Conservation (phyloP, 1,140 invertebrate genomes). For the Megalonaias nervosa region DNA sequence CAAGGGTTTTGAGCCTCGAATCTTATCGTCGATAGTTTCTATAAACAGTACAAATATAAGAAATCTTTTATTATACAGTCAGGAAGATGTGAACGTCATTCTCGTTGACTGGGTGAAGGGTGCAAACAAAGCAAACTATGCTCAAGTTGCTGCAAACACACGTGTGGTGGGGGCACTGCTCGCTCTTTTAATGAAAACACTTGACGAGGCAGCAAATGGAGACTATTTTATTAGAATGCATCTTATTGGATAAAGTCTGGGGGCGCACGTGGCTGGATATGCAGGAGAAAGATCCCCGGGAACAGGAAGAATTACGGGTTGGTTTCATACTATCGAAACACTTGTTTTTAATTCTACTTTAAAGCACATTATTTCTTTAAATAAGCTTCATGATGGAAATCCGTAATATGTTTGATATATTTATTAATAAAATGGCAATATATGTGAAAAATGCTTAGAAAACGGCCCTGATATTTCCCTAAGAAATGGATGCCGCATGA, state of each 20-base stretch:
- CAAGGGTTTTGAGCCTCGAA: too few relatives aligned
- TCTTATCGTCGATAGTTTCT: too few relatives aligned
- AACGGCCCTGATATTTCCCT: neutral
- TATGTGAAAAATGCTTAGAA: neutral
- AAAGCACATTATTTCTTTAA: neutral
- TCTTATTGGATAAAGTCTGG: slow-evolving; percentile 62
- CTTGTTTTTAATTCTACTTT: neutral
- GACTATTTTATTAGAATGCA: slow-evolving; percentile 38
- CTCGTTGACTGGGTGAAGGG: slow-evolving; percentile 96
- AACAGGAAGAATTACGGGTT: slow-evolving; percentile 81
- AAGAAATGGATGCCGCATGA: neutral
- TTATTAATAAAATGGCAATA: neutral
- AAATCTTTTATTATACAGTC: neutral
- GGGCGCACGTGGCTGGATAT: slow-evolving; percentile 60
- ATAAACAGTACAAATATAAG: too few relatives aligned
- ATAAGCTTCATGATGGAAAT: neutral
- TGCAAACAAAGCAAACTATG: slow-evolving; percentile 87
- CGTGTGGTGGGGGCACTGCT: slow-evolving; percentile 92
- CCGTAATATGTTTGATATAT: neutral
- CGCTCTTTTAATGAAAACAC: slow-evolving; percentile 78
- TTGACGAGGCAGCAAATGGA: slow-evolving; percentile 7
- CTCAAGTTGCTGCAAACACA: slow-evolving; percentile 92
- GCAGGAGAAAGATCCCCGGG: slow-evolving; percentile 41
- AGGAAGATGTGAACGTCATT: slow-evolving; percentile 88
- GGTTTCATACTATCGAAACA: neutral